Evolutionary conservation across 2,797 vertebrate species (phyloP).

Genomic region (Phoebastria nigripes): DNA sequence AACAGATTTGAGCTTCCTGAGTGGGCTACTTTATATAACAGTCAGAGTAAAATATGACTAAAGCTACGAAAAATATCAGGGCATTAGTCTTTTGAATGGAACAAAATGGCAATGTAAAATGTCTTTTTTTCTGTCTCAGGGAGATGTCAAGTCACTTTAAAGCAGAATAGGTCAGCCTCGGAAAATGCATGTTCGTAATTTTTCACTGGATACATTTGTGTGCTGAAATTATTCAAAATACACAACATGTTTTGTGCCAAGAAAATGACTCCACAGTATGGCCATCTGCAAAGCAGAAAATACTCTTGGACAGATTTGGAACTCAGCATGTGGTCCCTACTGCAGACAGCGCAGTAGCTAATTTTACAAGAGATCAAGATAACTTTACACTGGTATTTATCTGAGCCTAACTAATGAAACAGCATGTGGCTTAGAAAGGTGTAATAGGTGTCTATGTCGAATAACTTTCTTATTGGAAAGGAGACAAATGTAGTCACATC

Average conservation of each 20-base stretch:
- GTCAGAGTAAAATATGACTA: background rate
- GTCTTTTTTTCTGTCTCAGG: background rate
- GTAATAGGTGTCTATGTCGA: background rate
- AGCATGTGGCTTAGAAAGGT: background rate
- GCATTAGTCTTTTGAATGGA: constrained; percentile 7
- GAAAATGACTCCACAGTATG: constrained; percentile 5
- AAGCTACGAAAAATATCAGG: background rate
- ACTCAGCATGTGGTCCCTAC: background rate
- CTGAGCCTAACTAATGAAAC: background rate
- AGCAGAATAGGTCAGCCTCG: background rate
- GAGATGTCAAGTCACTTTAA: background rate
- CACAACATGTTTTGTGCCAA: background rate
- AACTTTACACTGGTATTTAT: background rate
- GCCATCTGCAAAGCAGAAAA: constrained; percentile 43
- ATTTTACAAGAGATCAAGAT: background rate
- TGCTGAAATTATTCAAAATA: constrained; percentile 11
- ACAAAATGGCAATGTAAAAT: background rate
- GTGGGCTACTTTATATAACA: background rate
- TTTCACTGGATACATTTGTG: background rate
- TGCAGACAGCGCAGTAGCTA: background rate
- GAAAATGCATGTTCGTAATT: background rate
- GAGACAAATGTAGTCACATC: background rate
- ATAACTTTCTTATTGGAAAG: background rate
- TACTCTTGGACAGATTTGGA: constrained; percentile 26
- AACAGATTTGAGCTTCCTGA: background rate